Evolutionary conservation across 2,888 invertebrate genomes (phyloP).

Genomic region (Oscheius sp.): DNA sequence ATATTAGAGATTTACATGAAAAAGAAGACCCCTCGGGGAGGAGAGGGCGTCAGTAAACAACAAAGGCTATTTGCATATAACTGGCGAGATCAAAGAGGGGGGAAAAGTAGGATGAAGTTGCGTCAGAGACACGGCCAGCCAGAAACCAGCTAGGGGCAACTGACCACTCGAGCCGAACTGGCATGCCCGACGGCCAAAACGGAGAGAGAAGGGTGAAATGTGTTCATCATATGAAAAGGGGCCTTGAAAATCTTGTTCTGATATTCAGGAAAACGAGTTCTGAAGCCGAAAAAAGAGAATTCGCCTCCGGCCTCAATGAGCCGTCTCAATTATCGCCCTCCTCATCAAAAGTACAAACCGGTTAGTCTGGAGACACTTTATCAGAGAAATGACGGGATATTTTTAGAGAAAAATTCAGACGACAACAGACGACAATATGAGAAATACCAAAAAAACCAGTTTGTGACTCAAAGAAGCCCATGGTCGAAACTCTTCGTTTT

Average conservation of each 20-base stretch:
- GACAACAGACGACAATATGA: too few species aligned
- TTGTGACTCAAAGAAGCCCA: too few species aligned
- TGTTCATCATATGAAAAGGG: not conserved
- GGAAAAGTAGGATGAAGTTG: not conserved
- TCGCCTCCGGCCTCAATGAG: slow-evolving; percentile 3
- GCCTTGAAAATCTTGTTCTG: not conserved
- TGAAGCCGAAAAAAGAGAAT: not conserved
- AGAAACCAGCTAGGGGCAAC: not conserved
- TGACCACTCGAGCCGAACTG: slow-evolving; percentile 8
- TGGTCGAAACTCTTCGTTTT: too few species aligned
- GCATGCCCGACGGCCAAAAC: not conserved
- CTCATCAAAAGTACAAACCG: slow-evolving; percentile 27
- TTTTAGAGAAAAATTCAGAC: too few species aligned
- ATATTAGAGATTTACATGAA: not conserved
- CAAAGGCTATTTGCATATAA: not conserved
- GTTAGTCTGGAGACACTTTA: not conserved
- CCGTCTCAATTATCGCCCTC: too few species aligned
- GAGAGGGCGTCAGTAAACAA: not conserved
- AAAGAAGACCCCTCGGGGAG: not conserved
- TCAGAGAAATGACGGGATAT: too few species aligned
- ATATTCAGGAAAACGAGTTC: not conserved
- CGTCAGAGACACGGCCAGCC: not conserved
- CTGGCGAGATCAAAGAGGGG: slow-evolving; percentile 1
- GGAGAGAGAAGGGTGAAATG: not conserved
- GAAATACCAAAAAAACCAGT: too few species aligned